Evolutionary conservation across 2,888 invertebrate genomes (phyloP).

Genomic region (Penaeus monodon): DNA sequence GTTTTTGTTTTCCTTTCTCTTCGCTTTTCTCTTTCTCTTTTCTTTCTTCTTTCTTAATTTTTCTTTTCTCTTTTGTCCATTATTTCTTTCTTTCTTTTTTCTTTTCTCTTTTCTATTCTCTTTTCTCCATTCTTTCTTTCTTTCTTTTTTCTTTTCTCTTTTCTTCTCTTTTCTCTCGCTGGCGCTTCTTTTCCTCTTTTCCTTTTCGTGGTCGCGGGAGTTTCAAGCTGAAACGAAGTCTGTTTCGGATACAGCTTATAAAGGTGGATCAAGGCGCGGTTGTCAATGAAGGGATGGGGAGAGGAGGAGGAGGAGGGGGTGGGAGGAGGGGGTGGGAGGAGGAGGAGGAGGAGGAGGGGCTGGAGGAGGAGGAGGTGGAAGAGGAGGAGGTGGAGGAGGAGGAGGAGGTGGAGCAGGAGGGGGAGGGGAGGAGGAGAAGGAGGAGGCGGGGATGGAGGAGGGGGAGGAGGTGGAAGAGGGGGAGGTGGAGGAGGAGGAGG

Average conservation of each 20-base stretch:
- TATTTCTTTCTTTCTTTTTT: background rate
- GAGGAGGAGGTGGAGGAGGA: too few relatives aligned
- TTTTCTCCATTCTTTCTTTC: background rate
- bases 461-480: background rate
- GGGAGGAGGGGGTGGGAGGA: too few relatives aligned
- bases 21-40: background rate
- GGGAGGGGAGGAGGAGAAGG: background rate
- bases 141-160: background rate
- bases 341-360: too few relatives aligned
- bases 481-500: background rate
- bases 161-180: background rate
- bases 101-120: background rate
- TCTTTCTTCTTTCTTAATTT: background rate
- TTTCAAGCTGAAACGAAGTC: too few relatives aligned
- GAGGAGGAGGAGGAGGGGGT: too few relatives aligned
- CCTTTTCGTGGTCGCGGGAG: background rate
- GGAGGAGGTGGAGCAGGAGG: too few relatives aligned
- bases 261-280: too few relatives aligned
- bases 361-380: too few relatives aligned
- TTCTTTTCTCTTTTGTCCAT: too few relatives aligned
- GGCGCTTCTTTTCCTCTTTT: background rate
- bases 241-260: too few relatives aligned
- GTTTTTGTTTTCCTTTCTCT: background rate
- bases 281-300: too few relatives aligned
- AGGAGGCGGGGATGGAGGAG: background rate